A percentile compares a stretch with the other conserved stretches of the same genome.
These are phyloP conservation scores for Condylura cristata DNA, from an alignment of 2,113 vertebrate species.

Conservation along the genomic window DNA sequence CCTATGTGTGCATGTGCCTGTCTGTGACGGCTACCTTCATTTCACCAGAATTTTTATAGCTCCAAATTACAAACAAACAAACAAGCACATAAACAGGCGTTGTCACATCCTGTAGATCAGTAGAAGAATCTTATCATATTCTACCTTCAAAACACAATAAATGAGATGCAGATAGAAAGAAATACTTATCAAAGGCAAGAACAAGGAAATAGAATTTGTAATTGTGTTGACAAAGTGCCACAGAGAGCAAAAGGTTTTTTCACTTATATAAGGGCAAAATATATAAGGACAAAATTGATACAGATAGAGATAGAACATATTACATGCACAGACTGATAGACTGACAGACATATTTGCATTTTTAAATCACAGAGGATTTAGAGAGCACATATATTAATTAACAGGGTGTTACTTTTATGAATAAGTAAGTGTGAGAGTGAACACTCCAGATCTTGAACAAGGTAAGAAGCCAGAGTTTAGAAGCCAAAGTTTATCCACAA, in stretches of 20 bases:
- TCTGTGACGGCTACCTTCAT: background rate
- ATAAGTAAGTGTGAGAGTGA: background rate
- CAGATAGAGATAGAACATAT: background rate
- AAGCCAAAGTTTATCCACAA: background rate
- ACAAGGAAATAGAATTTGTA: background rate
- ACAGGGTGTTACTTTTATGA: background rate
- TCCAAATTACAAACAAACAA: background rate
- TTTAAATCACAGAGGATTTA: background rate
- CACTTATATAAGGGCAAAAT: background rate
- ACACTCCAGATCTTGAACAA: background rate
- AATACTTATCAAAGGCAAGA: background rate
- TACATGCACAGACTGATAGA: background rate
- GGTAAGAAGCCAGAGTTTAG: background rate
- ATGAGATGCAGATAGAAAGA: background rate
- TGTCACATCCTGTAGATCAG: background rate
- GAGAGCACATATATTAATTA: background rate
- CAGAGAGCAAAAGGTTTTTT: background rate
- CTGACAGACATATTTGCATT: background rate
- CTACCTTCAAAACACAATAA: background rate
- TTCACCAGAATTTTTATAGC: background rate
- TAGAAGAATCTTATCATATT: background rate
- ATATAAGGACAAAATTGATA: background rate
- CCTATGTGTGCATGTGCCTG: rapidly evolving
- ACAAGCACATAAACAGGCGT: background rate
- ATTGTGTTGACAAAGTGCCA: background rate